phyloP scores from a whole-genome alignment of 2,888 invertebrate genomes.

The Spisula solida region DNA sequence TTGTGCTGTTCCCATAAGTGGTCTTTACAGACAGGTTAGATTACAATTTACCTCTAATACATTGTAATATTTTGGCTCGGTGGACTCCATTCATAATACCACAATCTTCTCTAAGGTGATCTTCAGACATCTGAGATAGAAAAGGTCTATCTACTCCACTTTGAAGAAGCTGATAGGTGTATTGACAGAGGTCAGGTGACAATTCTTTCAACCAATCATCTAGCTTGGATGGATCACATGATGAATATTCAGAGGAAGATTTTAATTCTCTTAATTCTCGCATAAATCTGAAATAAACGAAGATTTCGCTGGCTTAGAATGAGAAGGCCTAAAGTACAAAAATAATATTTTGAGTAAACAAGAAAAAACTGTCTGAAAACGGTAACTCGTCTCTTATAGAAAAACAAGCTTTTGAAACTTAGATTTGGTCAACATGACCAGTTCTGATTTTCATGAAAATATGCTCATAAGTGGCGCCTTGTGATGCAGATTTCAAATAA shows the following conservation, averaged over 20 bases:
- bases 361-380: too few relatives aligned
- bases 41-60: constrained; percentile 91
- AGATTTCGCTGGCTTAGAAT: neutral
- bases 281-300: constrained; percentile 91
- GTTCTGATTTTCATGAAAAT: too few relatives aligned
- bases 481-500: too few relatives aligned
- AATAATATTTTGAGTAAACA: too few relatives aligned
- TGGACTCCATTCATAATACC: constrained; percentile 98
- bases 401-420: too few relatives aligned
- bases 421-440: too few relatives aligned
- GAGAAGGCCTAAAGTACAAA: too few relatives aligned
- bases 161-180: constrained; percentile 98
- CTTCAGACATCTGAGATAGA: constrained; percentile 94
- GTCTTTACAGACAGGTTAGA: too few relatives aligned
- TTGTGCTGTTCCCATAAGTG: too few relatives aligned
- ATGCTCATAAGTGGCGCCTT: too few relatives aligned
- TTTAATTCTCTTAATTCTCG: constrained; percentile 97
- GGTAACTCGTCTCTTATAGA: too few relatives aligned
- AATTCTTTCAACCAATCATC: constrained; percentile 91
- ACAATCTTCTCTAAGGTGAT: constrained; percentile 96
- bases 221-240: constrained; percentile 95
- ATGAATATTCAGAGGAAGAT: constrained; percentile 98
- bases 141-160: constrained; percentile 97
- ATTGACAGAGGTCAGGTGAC: constrained; percentile 96
- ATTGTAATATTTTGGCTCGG: constrained; percentile 95